phyloP scores from a whole-genome alignment of 2,797 vertebrate genomes.

The Siniperca obscura region DNA sequence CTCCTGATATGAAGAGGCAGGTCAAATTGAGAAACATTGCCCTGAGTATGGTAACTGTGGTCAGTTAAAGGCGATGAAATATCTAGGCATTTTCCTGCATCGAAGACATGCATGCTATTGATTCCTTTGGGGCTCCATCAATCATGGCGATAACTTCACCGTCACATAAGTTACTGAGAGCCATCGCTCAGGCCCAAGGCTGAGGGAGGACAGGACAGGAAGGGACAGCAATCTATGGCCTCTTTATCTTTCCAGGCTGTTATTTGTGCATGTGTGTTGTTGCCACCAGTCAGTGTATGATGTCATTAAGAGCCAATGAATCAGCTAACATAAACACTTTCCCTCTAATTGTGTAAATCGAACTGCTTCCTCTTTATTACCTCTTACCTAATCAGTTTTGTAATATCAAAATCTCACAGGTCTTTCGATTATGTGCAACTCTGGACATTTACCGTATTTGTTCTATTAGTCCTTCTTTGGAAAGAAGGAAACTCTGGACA shows the following conservation, averaged over 20 bases:
- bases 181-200: constrained; percentile 70
- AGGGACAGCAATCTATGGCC: constrained; percentile 55
- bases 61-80: constrained; percentile 82
- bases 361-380: constrained; percentile 37
- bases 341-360: constrained; percentile 33
- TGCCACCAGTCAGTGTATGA: constrained; percentile 26
- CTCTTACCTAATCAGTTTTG: constrained; percentile 25
- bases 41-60: constrained; percentile 70
- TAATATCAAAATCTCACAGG: background rate
- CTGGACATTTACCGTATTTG: background rate
- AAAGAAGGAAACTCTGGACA: background rate
- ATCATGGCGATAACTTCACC: constrained; percentile 76
- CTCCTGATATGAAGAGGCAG: constrained; percentile 74
- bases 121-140: constrained; percentile 79
- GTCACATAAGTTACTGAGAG: constrained; percentile 76
- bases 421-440: background rate
- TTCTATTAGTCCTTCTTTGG: background rate
- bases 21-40: constrained; percentile 77
- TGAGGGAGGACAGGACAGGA: constrained; percentile 26
- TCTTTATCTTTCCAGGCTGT: constrained; percentile 56
- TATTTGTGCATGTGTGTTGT: constrained; percentile 1
- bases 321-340: constrained; percentile 36
- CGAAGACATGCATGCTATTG: constrained; percentile 73
- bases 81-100: constrained; percentile 70
- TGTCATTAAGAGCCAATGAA: constrained; percentile 35